Evolutionary conservation across 2,797 vertebrate genomes (phyloP), one percentile per base, ranked within the genome.

Genomic region (Scyliorhinus canicula): DNA sequence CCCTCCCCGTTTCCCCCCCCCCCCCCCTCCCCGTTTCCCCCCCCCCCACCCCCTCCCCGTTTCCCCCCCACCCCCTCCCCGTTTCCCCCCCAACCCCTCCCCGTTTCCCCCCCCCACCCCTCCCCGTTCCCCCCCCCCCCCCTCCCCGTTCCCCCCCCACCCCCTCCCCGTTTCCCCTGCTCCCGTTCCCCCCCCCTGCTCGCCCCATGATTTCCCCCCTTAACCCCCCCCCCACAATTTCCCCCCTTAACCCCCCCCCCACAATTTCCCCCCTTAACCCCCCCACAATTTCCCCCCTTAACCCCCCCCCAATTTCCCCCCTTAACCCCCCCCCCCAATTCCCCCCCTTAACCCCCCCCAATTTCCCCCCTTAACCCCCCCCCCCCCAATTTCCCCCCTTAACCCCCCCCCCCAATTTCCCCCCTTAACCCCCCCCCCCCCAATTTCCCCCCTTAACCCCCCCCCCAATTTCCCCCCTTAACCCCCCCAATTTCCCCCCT

Each of bases 331-430:
- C 55, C 55, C 6, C 4, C 55, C 55, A 6, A 0, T 11, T 11
- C 55, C 4, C 6, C 55, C 1, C 55, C 55, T 4, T 11, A 0
- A 0, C 55, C 55, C 4, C 55, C 6, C 55, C 0, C 55, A 0
- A 6, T 57, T 4, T 11, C 1, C 55, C 65, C 5, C 65, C 65
- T n/a, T n/a, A n/a, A n/a, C 19, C 19, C 0, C 19, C 3, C 19
- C 24, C 65, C 0, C 2, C 65, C 65, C 19, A 1, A 3, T 2
- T 4, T 21, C 65, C 24, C 65, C 3, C 40, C 12, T 11, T n/a
- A n/a, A n/a, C 3, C 8, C 0, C 14, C 44, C 40, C 0, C 9
- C n/a, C 7, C 28, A 0, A 31, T 0, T 31, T 8, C 12, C 7
- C 7, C 4, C 4, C 4, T 0, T 5, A n/a, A n/a, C 24, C 16